Evolutionary conservation across 2,888 invertebrate genomes (phyloP).

Genomic region (Dinocampus coccinellae): DNA sequence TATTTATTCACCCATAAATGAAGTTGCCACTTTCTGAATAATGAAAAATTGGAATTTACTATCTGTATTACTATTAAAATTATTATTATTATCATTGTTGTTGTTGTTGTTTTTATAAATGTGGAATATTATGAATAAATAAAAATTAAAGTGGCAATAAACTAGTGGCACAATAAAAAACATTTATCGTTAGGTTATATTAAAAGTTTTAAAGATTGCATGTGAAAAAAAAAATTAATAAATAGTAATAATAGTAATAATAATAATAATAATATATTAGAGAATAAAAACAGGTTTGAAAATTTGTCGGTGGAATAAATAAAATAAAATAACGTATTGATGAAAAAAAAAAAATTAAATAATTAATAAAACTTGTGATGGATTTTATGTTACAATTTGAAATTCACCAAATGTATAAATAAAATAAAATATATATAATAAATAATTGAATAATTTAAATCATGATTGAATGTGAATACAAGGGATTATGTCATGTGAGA

Average conservation of each 20-base stretch:
- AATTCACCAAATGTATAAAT: slow-evolving; percentile 1
- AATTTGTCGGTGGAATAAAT: no score
- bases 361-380: slow-evolving; percentile 2
- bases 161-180: no score
- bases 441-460: slow-evolving; percentile 8
- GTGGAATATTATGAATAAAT: no score
- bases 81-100: no score
- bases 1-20: background rate
- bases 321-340: no score
- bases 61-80: background rate
- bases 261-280: background rate
- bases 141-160: no score
- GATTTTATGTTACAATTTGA: background rate
- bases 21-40: background rate
- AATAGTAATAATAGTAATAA: no score
- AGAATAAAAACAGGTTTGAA: no score
- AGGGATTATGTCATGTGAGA: slow-evolving; percentile 31
- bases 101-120: no score
- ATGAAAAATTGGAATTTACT: background rate
- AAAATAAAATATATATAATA: background rate
- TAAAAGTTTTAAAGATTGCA: no score
- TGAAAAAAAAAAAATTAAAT: slow-evolving; percentile 4
- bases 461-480: background rate
- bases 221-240: no score
- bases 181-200: no score